A percentile compares a stretch with the other conserved stretches of the same genome.
Evolutionary conservation across 2,888 invertebrate genomes (phyloP).

Genomic region (Osmoderma eremita): DNA sequence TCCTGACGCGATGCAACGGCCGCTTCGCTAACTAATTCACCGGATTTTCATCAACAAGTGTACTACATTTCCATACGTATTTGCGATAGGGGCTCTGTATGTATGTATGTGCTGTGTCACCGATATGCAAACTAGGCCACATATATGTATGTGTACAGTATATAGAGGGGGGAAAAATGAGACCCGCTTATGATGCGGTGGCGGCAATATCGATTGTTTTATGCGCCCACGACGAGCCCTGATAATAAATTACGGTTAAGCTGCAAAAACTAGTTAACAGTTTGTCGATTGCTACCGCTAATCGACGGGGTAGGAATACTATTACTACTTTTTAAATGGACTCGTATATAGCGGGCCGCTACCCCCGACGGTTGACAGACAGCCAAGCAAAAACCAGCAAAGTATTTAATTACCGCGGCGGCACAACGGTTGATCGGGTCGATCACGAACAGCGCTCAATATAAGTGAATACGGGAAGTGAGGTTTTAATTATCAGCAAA

Average conservation of each 20-base stretch:
- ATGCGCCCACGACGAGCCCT: not conserved
- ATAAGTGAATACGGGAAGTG: no score
- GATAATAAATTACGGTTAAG: constrained; percentile 1
- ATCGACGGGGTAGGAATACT: not conserved
- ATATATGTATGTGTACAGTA: not conserved
- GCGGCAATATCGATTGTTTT: not conserved
- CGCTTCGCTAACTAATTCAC: not conserved
- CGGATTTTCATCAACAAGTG: constrained; percentile 22
- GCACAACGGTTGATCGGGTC: no score
- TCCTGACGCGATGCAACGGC: not conserved
- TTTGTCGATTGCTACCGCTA: constrained; percentile 6
- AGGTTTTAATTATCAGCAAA: no score
- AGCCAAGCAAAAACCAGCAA: no score
- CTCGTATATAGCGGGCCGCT: no score
- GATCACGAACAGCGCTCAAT: no score
- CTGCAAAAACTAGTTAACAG: constrained; percentile 10
- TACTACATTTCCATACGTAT: constrained; percentile 8
- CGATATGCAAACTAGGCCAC: constrained; percentile 7
- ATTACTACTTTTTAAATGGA: no score
- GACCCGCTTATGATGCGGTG: no score
- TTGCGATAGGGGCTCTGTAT: not conserved
- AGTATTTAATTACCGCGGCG: no score
- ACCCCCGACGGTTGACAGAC: no score
- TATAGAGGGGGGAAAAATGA: not conserved
- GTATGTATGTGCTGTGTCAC: not conserved